A percentile compares a stretch with the other conserved stretches of the same genome.
phyloP scores from a whole-genome alignment of 2,113 vertebrate species.

The Azemiops feae region DNA sequence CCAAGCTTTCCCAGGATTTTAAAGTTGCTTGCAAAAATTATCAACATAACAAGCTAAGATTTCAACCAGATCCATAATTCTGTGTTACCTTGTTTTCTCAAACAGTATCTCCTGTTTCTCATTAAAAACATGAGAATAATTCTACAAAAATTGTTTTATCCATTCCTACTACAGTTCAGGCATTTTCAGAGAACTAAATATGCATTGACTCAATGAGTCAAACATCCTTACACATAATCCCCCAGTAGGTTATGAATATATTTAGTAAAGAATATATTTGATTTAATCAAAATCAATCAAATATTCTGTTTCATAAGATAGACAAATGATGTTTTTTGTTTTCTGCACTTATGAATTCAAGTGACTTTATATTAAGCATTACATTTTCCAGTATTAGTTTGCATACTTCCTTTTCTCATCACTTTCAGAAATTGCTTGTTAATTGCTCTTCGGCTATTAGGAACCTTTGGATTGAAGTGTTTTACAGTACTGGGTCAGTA shows the following conservation, averaged over 20 bases:
- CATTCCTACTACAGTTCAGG: background rate
- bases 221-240: background rate
- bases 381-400: background rate
- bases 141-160: background rate
- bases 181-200: background rate
- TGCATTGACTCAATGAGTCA: background rate
- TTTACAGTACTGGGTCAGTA: background rate
- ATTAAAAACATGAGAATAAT: background rate
- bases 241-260: background rate
- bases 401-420: background rate
- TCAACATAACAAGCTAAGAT: background rate
- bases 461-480: background rate
- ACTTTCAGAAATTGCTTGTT: background rate
- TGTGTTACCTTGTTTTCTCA: background rate
- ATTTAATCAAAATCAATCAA: background rate
- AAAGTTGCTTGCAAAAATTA: background rate
- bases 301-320: background rate
- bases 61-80: background rate
- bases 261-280: background rate
- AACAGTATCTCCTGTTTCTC: background rate
- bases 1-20: slow-evolving; percentile 15
- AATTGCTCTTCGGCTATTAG: background rate
- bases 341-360: background rate
- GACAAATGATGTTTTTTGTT: background rate
- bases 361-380: background rate